These are phyloP conservation scores for Willowsia nigromaculata DNA, from an alignment of 2,888 invertebrate species.

Conservation along the genomic window DNA sequence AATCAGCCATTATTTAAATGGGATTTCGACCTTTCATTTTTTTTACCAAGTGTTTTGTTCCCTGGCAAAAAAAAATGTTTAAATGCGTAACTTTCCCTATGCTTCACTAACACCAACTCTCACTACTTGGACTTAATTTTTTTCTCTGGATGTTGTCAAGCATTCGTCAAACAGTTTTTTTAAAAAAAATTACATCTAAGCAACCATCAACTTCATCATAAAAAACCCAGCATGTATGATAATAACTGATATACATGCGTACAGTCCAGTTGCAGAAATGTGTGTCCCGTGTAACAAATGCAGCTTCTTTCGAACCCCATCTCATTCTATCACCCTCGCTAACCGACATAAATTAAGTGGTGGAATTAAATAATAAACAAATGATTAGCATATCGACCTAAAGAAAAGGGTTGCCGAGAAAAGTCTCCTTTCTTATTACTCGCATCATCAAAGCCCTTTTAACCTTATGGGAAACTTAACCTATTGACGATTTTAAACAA, in stretches of 20 bases:
- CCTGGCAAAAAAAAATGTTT: not conserved
- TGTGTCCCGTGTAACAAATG: not conserved
- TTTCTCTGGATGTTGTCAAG: constrained; percentile 9
- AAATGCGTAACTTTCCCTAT: too few relatives aligned
- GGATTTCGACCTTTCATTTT: constrained; percentile 24
- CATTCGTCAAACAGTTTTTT: constrained; percentile 10
- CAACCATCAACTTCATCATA: constrained; percentile 14
- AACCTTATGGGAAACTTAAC: constrained; percentile 47
- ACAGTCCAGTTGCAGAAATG: not conserved
- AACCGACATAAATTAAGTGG: constrained; percentile 60
- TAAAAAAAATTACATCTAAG: not conserved
- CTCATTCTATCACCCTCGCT: too few relatives aligned
- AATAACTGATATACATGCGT: not conserved
- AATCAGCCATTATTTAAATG: constrained; percentile 46
- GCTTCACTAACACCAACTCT: constrained; percentile 1
- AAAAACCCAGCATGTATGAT: not conserved
- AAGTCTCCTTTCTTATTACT: not conserved
- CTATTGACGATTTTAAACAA: constrained; percentile 22
- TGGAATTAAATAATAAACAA: constrained; percentile 71
- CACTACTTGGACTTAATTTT: not conserved
- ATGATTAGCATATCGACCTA: constrained; percentile 63
- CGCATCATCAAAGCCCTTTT: not conserved
- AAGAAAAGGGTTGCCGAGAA: constrained; percentile 46
- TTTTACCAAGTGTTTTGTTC: not conserved
- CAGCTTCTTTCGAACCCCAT: not conserved